Conservation (phyloP, 2,113 vertebrate genomes). For the Oriolus oriolus region DNA sequence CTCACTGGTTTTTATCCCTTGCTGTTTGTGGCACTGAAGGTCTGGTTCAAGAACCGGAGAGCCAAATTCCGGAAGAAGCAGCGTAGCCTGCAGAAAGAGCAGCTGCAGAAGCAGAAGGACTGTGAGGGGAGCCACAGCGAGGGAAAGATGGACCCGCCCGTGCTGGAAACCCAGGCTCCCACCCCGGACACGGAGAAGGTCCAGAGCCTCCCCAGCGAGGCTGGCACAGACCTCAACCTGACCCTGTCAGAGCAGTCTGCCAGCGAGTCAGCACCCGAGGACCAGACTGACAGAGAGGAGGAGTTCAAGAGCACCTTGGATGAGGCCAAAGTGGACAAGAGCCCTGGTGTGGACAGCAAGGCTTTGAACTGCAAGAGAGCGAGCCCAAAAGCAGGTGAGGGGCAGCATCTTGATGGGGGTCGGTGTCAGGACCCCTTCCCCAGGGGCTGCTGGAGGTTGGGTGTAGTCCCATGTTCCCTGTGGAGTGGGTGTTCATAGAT, state of each 20-base stretch:
- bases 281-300: conserved; percentile 86
- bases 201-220: conserved; percentile 72
- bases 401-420: background rate
- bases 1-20: background rate
- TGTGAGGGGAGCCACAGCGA: conserved; percentile 75
- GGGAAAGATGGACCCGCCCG: conserved; percentile 64
- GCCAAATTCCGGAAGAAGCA: conserved; percentile 99
- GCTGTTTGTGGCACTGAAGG: conserved; percentile 69
- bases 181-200: conserved; percentile 74
- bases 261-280: conserved; percentile 88
- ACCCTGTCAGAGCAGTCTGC: conserved; percentile 92
- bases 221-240: conserved; percentile 85
- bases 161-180: conserved; percentile 71
- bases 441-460: background rate
- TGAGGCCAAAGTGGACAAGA: conserved; percentile 77
- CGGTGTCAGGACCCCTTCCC: background rate
- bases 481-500: background rate
- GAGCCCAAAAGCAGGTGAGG: conserved; percentile 90
- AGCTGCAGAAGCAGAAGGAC: conserved; percentile 97
- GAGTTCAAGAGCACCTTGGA: conserved; percentile 81
- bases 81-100: conserved; percentile 96
- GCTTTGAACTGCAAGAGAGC: conserved; percentile 82
- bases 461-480: background rate
- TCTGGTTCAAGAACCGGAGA: conserved; percentile 98
- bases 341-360: conserved; percentile 70